A percentile compares a stretch with the other conserved stretches of the same genome.
Conservation (phyloP, 2,888 invertebrate genomes). For the Chorisops tibialis region DNA sequence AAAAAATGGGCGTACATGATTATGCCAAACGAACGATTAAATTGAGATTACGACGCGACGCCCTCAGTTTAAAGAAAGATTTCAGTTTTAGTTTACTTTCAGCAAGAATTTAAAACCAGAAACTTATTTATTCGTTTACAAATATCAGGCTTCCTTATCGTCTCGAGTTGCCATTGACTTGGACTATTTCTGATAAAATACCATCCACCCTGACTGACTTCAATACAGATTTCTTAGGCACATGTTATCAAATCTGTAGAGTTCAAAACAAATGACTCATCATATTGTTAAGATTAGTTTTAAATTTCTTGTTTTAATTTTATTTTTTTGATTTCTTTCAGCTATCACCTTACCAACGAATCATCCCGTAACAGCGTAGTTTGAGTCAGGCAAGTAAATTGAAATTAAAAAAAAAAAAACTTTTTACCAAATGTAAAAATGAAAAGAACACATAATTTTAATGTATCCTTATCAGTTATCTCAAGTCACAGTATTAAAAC, state of each 20-base stretch:
- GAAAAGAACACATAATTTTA: too few species aligned
- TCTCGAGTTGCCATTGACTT: not conserved
- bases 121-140: not conserved
- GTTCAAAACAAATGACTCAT: not conserved
- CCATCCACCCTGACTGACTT: conserved; percentile 9
- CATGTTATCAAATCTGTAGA: not conserved
- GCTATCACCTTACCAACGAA: conserved; percentile 52
- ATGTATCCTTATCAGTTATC: too few species aligned
- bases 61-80: conserved; percentile 12
- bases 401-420: not conserved
- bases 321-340: conserved; percentile 35
- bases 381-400: conserved; percentile 47
- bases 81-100: not conserved
- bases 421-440: too few species aligned
- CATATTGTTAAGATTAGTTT: not conserved
- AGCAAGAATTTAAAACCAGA: not conserved
- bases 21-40: not conserved
- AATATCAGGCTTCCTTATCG: conserved; percentile 11
- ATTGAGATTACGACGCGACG: conserved; percentile 6
- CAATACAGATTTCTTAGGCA: conserved; percentile 18
- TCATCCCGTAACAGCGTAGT: conserved; percentile 51
- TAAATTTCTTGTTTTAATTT: not conserved
- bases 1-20: conserved; percentile 16
- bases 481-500: too few species aligned
- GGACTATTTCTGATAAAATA: not conserved